phyloP scores from a whole-genome alignment of 2,888 invertebrate species.

The Cyrtodaria siliqua region DNA sequence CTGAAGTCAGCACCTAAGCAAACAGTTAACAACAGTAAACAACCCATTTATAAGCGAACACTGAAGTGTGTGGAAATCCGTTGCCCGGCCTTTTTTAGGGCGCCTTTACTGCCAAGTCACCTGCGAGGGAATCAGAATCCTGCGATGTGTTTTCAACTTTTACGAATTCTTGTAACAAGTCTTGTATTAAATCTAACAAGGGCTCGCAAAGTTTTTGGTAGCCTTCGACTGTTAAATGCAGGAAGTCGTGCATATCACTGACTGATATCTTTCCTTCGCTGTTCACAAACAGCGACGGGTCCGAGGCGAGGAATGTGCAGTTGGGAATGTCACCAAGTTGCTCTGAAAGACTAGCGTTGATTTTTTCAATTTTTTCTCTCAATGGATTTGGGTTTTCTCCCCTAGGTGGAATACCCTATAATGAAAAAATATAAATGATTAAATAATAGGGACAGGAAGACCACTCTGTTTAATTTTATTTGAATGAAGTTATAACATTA shows the following conservation, averaged over 20 bases:
- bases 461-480: too few species aligned
- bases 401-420: conserved; percentile 93
- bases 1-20: too few species aligned
- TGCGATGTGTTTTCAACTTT: conserved; percentile 80
- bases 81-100: too few species aligned
- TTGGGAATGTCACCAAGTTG: conserved; percentile 88
- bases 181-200: conserved; percentile 83
- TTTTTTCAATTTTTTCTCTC: conserved; percentile 91
- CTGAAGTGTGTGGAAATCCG: too few species aligned
- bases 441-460: too few species aligned
- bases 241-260: conserved; percentile 96
- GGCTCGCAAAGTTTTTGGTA: conserved; percentile 89
- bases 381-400: conserved; percentile 94
- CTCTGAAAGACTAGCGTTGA: conserved; percentile 91
- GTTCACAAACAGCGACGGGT: conserved; percentile 88
- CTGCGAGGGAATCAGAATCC: conserved; percentile 59
- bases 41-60: too few species aligned
- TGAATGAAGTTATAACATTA: too few species aligned
- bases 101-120: conserved; percentile 56
- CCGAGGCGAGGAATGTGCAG: conserved; percentile 92
- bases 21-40: too few species aligned
- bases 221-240: conserved; percentile 93
- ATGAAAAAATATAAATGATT: too few species aligned
- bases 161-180: conserved; percentile 74
- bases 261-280: conserved; percentile 91